phyloP scores from a whole-genome alignment of 2,888 invertebrate genomes.

The Pseudococcus viburni region DNA sequence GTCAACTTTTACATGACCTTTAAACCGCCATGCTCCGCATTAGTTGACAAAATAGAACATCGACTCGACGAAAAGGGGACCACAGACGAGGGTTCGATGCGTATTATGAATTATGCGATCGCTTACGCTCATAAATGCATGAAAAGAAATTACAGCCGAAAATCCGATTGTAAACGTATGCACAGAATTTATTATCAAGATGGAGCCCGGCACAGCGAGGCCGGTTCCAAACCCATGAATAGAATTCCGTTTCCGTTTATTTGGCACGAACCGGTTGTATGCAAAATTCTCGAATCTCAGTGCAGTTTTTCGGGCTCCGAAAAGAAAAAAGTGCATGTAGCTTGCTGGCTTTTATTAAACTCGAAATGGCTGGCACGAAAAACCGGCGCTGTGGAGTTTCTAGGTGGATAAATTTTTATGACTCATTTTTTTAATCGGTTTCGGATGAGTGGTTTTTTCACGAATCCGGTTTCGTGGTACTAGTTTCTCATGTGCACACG shows the following conservation, averaged over 20 bases:
- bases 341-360: background rate
- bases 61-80: background rate
- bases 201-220: background rate
- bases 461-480: constrained; percentile 9
- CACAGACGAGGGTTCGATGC: background rate
- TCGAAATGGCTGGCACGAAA: too few relatives aligned
- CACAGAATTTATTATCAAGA: constrained; percentile 30
- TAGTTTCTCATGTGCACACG: background rate
- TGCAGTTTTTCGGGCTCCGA: constrained; percentile 2
- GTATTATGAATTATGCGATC: constrained; percentile 43
- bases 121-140: background rate
- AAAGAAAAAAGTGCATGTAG: background rate
- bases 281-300: constrained; percentile 9
- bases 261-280: constrained; percentile 34
- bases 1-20: constrained; percentile 17
- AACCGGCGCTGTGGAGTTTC: too few relatives aligned
- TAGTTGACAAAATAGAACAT: background rate
- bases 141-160: constrained; percentile 51
- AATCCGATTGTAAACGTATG: constrained; percentile 24
- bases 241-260: constrained; percentile 45
- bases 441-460: constrained; percentile 13
- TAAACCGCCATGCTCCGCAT: background rate
- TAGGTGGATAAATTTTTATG: background rate
- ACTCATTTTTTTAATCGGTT: constrained; percentile 23
- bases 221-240: background rate